Conservation (phyloP, 2,113 vertebrate species). For the Pomatorhinus ruficollis region DNA sequence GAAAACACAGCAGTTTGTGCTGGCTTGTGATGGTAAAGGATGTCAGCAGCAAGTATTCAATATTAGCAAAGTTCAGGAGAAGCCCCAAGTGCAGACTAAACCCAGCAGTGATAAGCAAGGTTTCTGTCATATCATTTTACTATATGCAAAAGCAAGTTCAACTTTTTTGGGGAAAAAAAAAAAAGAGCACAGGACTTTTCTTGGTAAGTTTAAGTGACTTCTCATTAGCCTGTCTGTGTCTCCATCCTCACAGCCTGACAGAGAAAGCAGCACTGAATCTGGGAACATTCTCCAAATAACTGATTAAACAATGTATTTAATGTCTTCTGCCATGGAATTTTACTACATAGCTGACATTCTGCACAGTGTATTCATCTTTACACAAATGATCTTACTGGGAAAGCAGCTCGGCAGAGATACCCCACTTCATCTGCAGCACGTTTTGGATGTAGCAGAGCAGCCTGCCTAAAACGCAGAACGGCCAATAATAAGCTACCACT, state of each 20-base stretch:
- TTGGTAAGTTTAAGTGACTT: not conserved
- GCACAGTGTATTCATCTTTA: not conserved
- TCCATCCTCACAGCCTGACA: not conserved
- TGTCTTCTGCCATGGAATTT: constrained; percentile 50
- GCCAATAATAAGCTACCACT: not conserved
- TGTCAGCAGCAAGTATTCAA: not conserved
- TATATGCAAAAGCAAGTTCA: not conserved
- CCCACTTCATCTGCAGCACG: not conserved
- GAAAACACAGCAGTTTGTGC: not conserved
- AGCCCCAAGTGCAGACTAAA: not conserved
- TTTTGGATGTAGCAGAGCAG: not conserved
- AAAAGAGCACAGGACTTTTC: not conserved
- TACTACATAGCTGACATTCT: constrained; percentile 46
- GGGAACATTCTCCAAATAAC: constrained; percentile 58
- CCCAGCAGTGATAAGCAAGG: not conserved
- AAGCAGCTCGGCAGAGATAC: not conserved
- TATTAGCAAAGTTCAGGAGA: not conserved
- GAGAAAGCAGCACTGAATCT: constrained; percentile 24
- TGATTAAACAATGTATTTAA: constrained; percentile 62
- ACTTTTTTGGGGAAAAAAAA: not conserved
- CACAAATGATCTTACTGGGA: not conserved
- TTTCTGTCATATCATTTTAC: not conserved
- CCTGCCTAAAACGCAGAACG: not conserved
- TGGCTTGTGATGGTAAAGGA: not conserved
- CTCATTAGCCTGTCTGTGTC: not conserved